phyloP scores from a whole-genome alignment of 1,140 invertebrate genomes.

The Achroia grisella region DNA sequence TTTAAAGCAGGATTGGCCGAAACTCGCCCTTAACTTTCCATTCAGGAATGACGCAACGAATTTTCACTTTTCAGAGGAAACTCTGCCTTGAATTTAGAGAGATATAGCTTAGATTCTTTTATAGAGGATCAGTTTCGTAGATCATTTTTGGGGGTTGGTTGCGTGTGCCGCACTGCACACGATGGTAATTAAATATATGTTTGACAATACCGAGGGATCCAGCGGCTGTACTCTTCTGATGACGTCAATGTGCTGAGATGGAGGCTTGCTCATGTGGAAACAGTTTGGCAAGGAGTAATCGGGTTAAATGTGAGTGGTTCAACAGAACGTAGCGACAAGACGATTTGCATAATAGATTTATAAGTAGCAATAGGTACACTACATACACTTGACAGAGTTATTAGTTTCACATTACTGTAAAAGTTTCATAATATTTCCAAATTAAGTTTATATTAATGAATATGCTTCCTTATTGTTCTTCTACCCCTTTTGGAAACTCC shows the following conservation, averaged over 20 bases:
- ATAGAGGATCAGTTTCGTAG: neutral
- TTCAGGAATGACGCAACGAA: conserved; percentile 25
- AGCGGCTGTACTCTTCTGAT: conserved; percentile 59
- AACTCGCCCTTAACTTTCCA: conserved; percentile 37
- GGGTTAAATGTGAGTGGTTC: conserved; percentile 2
- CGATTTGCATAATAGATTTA: too few relatives aligned
- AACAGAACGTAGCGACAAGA: neutral
- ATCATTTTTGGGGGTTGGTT: conserved; percentile 18
- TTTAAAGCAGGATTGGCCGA: conserved; percentile 57
- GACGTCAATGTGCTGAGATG: conserved; percentile 55
- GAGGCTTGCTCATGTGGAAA: conserved; percentile 19
- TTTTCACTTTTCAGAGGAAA: neutral
- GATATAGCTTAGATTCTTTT: neutral
- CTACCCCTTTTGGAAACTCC: too few relatives aligned
- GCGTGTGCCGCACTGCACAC: conserved; percentile 70
- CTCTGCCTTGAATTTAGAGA: neutral
- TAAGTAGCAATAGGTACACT: too few relatives aligned
- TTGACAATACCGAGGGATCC: conserved; percentile 66
- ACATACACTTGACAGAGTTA: too few relatives aligned
- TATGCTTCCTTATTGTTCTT: too few relatives aligned
- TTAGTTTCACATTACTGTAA: too few relatives aligned
- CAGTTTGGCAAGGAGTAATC: conserved; percentile 13
- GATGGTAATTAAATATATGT: conserved; percentile 70
- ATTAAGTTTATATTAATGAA: too few relatives aligned
- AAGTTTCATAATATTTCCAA: too few relatives aligned